Percentiles rank a stretch among this genome's conserved stretches.
phyloP scores from a whole-genome alignment of 2,888 invertebrate genomes.

The Netelia fuscicornis region DNA sequence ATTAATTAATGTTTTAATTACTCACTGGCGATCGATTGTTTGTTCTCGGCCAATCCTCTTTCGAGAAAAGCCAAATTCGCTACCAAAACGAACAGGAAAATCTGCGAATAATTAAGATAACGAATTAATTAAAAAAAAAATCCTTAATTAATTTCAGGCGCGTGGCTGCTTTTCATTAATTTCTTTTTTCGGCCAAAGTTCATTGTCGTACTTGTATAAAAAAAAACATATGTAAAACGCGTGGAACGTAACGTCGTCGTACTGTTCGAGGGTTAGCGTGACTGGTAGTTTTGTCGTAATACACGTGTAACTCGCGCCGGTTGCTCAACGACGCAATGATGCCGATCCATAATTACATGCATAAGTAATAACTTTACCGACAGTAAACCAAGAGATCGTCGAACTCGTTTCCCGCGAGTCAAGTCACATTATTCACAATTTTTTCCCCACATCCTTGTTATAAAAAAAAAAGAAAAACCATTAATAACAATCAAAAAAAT shows the following conservation, averaged over 20 bases:
- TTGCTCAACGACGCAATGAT: slow-evolving; percentile 70
- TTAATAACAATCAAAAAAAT: not conserved
- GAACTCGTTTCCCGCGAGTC: slow-evolving; percentile 70
- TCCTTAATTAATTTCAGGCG: slow-evolving; percentile 7
- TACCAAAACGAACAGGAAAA: slow-evolving; percentile 61
- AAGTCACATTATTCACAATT: slow-evolving; percentile 50
- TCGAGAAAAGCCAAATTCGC: slow-evolving; percentile 53
- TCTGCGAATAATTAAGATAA: slow-evolving; percentile 60
- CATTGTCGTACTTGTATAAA: slow-evolving; percentile 8
- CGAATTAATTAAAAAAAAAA: not conserved
- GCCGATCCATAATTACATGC: slow-evolving; percentile 61
- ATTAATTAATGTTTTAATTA: slow-evolving; percentile 65
- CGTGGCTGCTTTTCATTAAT: not conserved
- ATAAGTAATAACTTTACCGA: slow-evolving; percentile 45
- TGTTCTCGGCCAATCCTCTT: slow-evolving; percentile 71
- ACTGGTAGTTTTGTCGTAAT: slow-evolving; percentile 70
- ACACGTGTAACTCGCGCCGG: slow-evolving; percentile 66
- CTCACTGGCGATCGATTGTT: slow-evolving; percentile 69
- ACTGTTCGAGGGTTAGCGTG: slow-evolving; percentile 68
- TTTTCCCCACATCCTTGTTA: slow-evolving; percentile 2
- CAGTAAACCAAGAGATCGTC: slow-evolving; percentile 71
- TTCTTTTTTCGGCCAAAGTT: slow-evolving; percentile 42
- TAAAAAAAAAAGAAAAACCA: not conserved
- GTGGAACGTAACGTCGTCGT: slow-evolving; percentile 55
- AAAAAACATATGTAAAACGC: slow-evolving; percentile 61